Conservation (phyloP, 2,797 vertebrate genomes). For the Parauchenoglanis punctatus region DNA sequence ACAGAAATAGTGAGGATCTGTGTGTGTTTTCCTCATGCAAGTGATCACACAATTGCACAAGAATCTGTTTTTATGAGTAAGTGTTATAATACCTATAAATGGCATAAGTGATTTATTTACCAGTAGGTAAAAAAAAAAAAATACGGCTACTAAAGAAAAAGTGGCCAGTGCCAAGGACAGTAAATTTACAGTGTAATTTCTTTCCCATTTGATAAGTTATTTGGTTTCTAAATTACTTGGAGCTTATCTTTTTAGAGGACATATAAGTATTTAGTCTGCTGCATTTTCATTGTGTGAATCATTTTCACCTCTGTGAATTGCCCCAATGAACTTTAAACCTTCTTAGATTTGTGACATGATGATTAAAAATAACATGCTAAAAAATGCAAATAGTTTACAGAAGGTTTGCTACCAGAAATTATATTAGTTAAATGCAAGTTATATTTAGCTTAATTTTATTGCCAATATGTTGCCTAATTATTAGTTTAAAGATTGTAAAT, state of each 20-base stretch:
- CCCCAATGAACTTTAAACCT: not conserved
- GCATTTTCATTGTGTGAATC: not conserved
- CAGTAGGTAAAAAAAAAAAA: not conserved
- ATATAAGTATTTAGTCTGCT: not conserved
- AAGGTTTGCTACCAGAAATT: not conserved
- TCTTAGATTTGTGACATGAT: conserved; percentile 9
- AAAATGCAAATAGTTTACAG: conserved; percentile 25
- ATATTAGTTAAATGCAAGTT: conserved; percentile 1
- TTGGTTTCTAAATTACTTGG: not conserved
- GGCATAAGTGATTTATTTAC: not conserved
- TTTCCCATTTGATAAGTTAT: not conserved
- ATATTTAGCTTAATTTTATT: not conserved
- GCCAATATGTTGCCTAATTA: not conserved
- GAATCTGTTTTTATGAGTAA: not conserved
- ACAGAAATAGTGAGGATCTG: not conserved
- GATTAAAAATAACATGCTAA: conserved; percentile 11
- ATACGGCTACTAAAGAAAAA: not conserved
- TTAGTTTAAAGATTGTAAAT: not conserved
- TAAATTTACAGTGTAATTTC: not conserved
- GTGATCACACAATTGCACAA: not conserved
- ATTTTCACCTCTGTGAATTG: not conserved
- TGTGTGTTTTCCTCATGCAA: not conserved
- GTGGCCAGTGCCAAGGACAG: not conserved
- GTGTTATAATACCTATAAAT: not conserved
- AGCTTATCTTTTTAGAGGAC: not conserved